phyloP scores from a whole-genome alignment of 2,797 vertebrate genomes.

The Miopithecus talapoin region DNA sequence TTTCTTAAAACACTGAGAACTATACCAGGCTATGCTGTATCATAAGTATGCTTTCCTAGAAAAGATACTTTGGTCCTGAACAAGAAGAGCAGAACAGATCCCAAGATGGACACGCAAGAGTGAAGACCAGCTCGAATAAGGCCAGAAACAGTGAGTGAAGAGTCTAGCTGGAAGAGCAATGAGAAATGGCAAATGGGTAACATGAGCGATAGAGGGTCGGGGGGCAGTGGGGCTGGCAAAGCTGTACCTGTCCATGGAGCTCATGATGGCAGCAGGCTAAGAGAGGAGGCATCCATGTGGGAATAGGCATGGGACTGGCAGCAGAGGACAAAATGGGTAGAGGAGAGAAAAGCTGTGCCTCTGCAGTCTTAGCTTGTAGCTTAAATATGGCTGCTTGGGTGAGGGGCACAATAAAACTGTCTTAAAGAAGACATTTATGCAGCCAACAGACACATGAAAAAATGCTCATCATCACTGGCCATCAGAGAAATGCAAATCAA shows the following conservation, averaged over 20 bases:
- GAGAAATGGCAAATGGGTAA: not conserved
- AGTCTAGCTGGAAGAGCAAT: not conserved
- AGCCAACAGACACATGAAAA: too few relatives aligned
- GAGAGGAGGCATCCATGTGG: fast-evolving
- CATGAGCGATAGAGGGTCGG: fast-evolving
- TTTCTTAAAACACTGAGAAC: not conserved
- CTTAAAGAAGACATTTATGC: not conserved
- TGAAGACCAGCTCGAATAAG: not conserved
- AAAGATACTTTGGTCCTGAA: not conserved
- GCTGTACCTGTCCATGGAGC: not conserved
- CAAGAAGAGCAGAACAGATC: not conserved
- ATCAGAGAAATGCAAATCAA: too few relatives aligned
- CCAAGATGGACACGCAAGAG: not conserved
- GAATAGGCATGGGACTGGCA: not conserved
- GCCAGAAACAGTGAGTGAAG: not conserved
- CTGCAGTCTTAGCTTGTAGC: not conserved
- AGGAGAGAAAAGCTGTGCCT: not conserved
- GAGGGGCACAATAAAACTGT: not conserved
- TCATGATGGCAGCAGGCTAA: not conserved
- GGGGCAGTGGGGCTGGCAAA: too few relatives aligned
- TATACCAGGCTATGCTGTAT: not conserved
- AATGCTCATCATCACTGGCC: too few relatives aligned
- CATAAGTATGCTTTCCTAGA: not conserved
- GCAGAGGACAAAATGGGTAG: not conserved
- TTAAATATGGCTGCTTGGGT: not conserved